Evolutionary conservation across 2,113 vertebrate species (phyloP), one percentile per base, ranked within the genome.

Genomic region (Bostrychus sinensis): DNA sequence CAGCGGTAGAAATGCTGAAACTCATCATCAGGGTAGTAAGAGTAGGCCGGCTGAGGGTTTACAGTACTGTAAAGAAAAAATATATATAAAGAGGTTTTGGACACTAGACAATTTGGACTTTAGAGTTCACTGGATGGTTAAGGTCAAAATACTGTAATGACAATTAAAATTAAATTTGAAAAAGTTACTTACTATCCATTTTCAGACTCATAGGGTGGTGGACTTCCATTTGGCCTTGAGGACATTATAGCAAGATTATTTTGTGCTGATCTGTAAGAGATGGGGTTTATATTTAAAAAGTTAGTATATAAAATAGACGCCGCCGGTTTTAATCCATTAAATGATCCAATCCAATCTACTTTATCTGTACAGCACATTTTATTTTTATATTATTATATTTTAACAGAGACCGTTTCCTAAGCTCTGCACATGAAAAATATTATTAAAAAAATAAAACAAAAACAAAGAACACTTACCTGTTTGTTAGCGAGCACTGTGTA

Each of bases 21-120:
- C 83, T 97, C 95, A 37, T 96, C 95, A 7, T 96, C 95, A 0
- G 95, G 93, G 68, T 95, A 96, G 77, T 95, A 96, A 1, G 95
- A 96, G 53, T 95, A 94, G 0, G 95, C 95, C 0, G 93, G 91
- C 80, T 96, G 93, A 0, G 92, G 84, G 0, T 75, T 80, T 22
- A 1, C 46, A 51, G 89, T 85, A 43, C 92, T 92, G 56, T 39
- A 69, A 17, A 74, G 83, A 56, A 66, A 88, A 78, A 14, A 72
- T 8, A 12, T 17, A 22, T 28, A 86, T 77, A 25, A 30, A 3
- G 3, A 48, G 6, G 54, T 4, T 34, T 7, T 34, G 1, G 11
- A 34, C 19, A 9, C 0, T 34, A 30, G 14, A 63, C 48, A 42
- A 1, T 20, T 7, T 1, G 7, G 0, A 16, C n/a, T 20, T 28